Evolutionary conservation across 2,113 vertebrate species (phyloP), one percentile per base, ranked within the genome.

Genomic region (Bostrychus sinensis): DNA sequence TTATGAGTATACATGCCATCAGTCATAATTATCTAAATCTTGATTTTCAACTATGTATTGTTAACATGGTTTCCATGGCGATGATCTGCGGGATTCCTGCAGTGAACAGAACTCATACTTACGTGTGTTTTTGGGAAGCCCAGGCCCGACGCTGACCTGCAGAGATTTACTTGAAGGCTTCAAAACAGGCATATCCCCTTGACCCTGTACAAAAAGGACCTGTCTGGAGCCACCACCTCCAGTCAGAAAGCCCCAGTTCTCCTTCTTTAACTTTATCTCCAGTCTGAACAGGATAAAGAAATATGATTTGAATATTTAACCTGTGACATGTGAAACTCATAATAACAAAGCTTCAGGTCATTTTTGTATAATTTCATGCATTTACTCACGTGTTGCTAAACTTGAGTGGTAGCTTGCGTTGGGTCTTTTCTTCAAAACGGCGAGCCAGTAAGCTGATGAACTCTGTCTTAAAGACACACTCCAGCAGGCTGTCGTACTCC

Each of bases 261-360:
- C 97, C 89, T 99, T 98, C 78, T 98, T 98, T 86, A 99, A 81
- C 84, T 99, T 99, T 88, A 99, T 68, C 80, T 98, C 95, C 88
- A 99, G 93, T 88, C 97, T 99, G 62, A 68, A 11, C 14, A 50
- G 20, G 20, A 71, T 36, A 68, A 28, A 36, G 2, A 45, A 17
- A 46, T 17, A 13, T 1, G 20, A 51, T 51, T 17, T 30, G 25
- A 51, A 14, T 1, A 26, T 51, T 16, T 28, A 14, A 32, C 30
- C 5, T 32, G 30, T 32, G 30, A 32, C 30, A 32, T 32, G 30
- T 8, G 1, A 2, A 32, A 32, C 5, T 3, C 3, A 8, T n/a
- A n/a, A n/a, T 45, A 22, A 20, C 22, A 48, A 51, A 51, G 16
- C n/a, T 14, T 16, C 23, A 17, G 16, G 12, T 46, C 43, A 32